Evolutionary conservation across 2,797 vertebrate species (phyloP).

Genomic region (Perodicticus potto): DNA sequence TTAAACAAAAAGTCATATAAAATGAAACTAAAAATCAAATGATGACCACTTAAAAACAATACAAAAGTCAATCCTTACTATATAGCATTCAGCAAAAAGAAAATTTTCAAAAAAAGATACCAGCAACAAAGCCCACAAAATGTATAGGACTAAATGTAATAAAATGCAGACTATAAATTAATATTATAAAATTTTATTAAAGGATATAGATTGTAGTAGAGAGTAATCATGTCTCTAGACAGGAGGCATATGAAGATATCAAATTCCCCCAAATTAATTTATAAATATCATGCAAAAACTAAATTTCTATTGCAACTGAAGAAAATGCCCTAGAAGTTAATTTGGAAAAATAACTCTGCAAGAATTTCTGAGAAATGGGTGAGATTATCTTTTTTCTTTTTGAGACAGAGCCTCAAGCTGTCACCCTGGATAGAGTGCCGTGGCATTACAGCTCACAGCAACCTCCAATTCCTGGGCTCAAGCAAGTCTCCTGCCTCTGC

Average conservation of each 20-base stretch:
- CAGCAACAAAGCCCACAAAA: background rate
- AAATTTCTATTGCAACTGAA: background rate
- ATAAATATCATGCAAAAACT: conserved; percentile 34
- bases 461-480: no score
- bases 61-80: background rate
- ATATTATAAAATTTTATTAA: conserved; percentile 11
- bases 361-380: conserved; percentile 27
- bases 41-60: background rate
- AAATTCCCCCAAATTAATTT: conserved; percentile 49
- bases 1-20: background rate
- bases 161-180: conserved; percentile 11
- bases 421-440: no score
- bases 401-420: no score
- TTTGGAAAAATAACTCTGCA: background rate
- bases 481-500: no score
- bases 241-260: background rate
- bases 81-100: conserved; percentile 16
- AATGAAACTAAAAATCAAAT: conserved; percentile 24
- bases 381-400: background rate
- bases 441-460: no score
- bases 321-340: background rate
- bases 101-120: conserved; percentile 1
- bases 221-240: background rate
- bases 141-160: background rate
- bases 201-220: background rate